Conservation (phyloP, 2,888 invertebrate species). For the Plagodis dolabraria region DNA sequence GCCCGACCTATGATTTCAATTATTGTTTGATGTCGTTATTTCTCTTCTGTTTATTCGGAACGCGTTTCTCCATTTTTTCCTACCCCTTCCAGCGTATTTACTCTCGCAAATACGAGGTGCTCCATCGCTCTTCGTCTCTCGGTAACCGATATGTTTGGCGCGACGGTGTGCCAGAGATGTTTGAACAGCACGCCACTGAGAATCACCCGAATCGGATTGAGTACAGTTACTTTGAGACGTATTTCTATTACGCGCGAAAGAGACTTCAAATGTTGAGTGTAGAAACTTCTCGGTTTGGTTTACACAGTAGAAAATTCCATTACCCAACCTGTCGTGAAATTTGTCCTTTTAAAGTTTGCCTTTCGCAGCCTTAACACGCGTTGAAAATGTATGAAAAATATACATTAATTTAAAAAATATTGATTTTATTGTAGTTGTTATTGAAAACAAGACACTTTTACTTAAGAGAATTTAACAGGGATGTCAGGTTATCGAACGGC, state of each 20-base stretch:
- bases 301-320: conserved; percentile 9
- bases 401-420: too few relatives aligned
- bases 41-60: conserved; percentile 79
- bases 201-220: conserved; percentile 65
- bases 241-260: conserved; percentile 23
- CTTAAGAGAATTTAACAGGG: too few relatives aligned
- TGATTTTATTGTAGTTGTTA: too few relatives aligned
- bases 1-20: conserved; percentile 79
- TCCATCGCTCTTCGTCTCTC: conserved; percentile 47
- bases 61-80: conserved; percentile 75
- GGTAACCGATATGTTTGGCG: conserved; percentile 79
- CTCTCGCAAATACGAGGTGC: conserved; percentile 72
- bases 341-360: background rate
- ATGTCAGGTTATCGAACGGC: background rate
- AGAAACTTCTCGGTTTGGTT: conserved; percentile 22
- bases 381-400: too few relatives aligned
- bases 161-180: conserved; percentile 54
- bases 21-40: conserved; percentile 83
- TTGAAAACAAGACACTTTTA: too few relatives aligned
- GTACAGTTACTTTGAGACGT: conserved; percentile 59
- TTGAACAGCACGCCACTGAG: conserved; percentile 61
- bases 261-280: conserved; percentile 33
- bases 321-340: background rate
- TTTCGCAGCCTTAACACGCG: too few relatives aligned
- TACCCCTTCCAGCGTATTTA: conserved; percentile 66